Base-by-base conservation (phyloP, 1,140 invertebrate species). In the Agrypnia vestita region DNA sequence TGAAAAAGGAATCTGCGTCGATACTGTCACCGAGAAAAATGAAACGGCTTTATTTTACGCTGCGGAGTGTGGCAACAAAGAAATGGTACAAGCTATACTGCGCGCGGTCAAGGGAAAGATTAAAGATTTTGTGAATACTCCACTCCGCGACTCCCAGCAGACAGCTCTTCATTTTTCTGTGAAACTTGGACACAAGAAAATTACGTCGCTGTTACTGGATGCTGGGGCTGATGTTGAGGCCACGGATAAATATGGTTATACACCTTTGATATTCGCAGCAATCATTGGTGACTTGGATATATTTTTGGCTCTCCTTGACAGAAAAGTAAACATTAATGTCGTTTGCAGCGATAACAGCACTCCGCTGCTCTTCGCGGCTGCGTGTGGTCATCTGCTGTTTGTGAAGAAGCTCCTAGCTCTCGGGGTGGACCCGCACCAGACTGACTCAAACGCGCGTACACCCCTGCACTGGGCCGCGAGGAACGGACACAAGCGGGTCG, bases 121-220 rank as follows among this genome's bases (percentile, higher is more conserved):
- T 19, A 17, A 59, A 21, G 55, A 15, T 19, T 59, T 59, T 59
- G 21, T 59, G 15, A 59, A 59, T 59, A 59, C 55, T 19, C 17
- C 3, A 12, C 55, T 15, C 4, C 3, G 55, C 0, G 15, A 59
- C 10, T 19, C 17, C 12, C 7, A 59, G 3, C 17, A 21, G 4
- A 59, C 55, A 17, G 55, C 12, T 59, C 21, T 59, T 9, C 55
- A 59, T 59, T 21, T 59, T 3, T 15, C 55, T 3, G 55, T 59
- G 15, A 59, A 59, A 59, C n/a, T 15, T 59, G 55, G 55, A 21
- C 55, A 19, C 10, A 59, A 59, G 55, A 17, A 59, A 59, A 17
- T 59, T 4, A 59, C 55, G 11, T 10, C 55, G 3, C 17, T 59
- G 17, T 13, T 59, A 11, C 21, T 59, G 8, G 55, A 59, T 19